Evolutionary conservation across 2,888 invertebrate genomes (phyloP).

Genomic region (Chalcosyrphus nemorum): DNA sequence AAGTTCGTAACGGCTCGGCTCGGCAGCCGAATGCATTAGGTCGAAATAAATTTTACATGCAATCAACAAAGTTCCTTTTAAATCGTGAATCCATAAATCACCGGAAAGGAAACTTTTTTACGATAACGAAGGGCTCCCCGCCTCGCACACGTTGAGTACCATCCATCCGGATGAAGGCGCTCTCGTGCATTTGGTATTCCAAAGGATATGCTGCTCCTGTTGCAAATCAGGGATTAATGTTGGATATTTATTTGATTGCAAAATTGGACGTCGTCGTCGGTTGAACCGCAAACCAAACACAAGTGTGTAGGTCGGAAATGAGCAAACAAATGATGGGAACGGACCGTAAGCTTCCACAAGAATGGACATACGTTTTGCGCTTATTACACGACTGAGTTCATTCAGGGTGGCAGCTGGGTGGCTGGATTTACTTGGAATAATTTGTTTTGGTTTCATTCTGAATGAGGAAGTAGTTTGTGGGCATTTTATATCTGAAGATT

Average conservation of each 20-base stretch:
- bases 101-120: constrained; percentile 7
- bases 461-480: not conserved
- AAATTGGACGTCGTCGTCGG: constrained; percentile 7
- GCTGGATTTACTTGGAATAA: constrained; percentile 1
- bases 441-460: not conserved
- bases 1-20: not conserved
- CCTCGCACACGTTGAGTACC: not conserved
- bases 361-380: not conserved
- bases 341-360: not conserved
- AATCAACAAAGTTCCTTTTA: constrained; percentile 20
- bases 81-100: constrained; percentile 40
- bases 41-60: constrained; percentile 34
- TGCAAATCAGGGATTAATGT: constrained; percentile 14
- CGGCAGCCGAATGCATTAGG: not conserved
- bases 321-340: not conserved
- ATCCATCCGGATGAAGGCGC: not conserved
- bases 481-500: not conserved
- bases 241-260: constrained; percentile 31
- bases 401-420: not conserved
- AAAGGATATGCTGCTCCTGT: not conserved
- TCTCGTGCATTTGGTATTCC: not conserved
- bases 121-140: not conserved
- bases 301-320: not conserved
- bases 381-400: constrained; percentile 11
- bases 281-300: constrained; percentile 24